phyloP scores from a whole-genome alignment of 2,113 vertebrate genomes.

The Camelus dromedarius region DNA sequence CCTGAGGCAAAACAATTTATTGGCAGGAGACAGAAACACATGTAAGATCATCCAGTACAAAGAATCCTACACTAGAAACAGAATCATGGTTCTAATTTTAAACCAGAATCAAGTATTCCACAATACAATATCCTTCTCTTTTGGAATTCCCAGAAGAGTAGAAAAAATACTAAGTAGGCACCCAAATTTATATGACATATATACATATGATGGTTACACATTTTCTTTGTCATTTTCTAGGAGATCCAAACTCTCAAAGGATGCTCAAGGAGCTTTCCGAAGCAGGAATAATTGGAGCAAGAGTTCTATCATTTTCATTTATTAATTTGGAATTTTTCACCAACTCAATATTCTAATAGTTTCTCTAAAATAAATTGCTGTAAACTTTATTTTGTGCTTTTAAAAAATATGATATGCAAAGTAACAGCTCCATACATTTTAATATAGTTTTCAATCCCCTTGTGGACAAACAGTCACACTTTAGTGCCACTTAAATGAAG shows the following conservation, averaged over 20 bases:
- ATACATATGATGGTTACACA: not conserved
- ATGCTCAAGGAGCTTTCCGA: not conserved
- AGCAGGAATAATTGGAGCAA: slow-evolving; percentile 7
- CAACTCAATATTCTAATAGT: slow-evolving; percentile 39
- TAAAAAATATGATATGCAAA: slow-evolving; percentile 58
- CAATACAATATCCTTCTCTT: not conserved
- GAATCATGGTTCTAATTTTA: not conserved
- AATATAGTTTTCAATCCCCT: slow-evolving; percentile 59
- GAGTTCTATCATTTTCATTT: slow-evolving; percentile 30
- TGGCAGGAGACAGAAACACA: not conserved
- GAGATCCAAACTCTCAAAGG: not conserved
- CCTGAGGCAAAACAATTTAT: slow-evolving; percentile 23
- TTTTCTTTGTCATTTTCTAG: not conserved
- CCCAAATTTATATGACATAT: not conserved
- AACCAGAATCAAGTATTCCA: not conserved
- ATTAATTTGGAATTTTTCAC: slow-evolving; percentile 54
- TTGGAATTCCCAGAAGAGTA: not conserved
- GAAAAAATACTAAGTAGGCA: slow-evolving; percentile 12
- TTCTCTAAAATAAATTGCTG: slow-evolving; percentile 47
- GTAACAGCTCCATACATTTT: slow-evolving; percentile 66
- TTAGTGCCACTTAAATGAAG: slow-evolving; percentile 72
- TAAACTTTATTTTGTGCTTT: slow-evolving; percentile 52
- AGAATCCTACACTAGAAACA: slow-evolving; percentile 6
- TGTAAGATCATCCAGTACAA: slow-evolving; percentile 13
- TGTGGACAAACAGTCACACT: slow-evolving; percentile 51